Evolutionary conservation across 2,888 invertebrate genomes (phyloP).

Genomic region (Epistrophella euchroma): DNA sequence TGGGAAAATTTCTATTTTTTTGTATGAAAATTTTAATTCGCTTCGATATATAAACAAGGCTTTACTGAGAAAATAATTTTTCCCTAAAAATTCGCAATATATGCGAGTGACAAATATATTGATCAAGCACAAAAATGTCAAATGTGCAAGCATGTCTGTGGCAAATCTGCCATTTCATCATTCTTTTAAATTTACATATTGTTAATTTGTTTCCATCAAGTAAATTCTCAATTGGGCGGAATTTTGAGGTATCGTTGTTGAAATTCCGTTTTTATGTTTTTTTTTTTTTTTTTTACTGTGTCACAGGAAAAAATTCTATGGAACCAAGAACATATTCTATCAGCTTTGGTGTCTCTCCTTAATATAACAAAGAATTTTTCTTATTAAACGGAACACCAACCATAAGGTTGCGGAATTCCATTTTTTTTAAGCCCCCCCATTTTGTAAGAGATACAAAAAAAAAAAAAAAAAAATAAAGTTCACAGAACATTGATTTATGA

Average conservation of each 20-base stretch:
- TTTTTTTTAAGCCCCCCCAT: neutral
- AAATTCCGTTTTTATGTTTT: neutral
- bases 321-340: neutral
- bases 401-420: neutral
- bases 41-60: too few relatives aligned
- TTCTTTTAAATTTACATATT: neutral
- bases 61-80: too few relatives aligned
- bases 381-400: neutral
- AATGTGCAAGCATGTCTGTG: neutral
- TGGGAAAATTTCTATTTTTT: too few relatives aligned
- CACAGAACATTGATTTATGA: constrained; percentile 3
- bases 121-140: too few relatives aligned
- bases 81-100: too few relatives aligned
- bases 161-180: neutral
- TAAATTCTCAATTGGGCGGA: neutral
- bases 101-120: too few relatives aligned
- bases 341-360: neutral
- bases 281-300: too few relatives aligned
- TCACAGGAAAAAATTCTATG: neutral
- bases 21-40: too few relatives aligned
- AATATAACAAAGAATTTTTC: neutral
- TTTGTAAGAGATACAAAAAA: neutral
- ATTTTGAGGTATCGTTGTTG: constrained; percentile 1
- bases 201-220: too few relatives aligned
- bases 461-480: neutral